A percentile compares a stretch with the other conserved stretches of the same genome.
Conservation (phyloP, 2,797 vertebrate genomes). For the Labeo calbasu region DNA sequence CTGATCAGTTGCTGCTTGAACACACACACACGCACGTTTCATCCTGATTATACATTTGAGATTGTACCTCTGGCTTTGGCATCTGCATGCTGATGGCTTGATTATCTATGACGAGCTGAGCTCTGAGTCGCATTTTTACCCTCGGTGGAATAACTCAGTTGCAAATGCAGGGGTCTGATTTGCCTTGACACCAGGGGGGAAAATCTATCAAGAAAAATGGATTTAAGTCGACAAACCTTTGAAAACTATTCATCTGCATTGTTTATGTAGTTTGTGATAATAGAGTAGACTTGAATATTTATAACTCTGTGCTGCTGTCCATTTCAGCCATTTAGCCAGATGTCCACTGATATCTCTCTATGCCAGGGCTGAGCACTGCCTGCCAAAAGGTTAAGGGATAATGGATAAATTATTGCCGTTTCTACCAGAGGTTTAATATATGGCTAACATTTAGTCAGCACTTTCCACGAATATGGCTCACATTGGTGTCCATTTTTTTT, state of each 20-base stretch:
- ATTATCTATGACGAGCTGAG: slow-evolving; percentile 57
- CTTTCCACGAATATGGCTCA: slow-evolving; percentile 9
- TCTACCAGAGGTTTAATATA: slow-evolving; percentile 18
- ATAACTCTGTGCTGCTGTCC: slow-evolving; percentile 32
- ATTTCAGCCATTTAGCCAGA: slow-evolving; percentile 31
- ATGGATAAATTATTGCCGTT: slow-evolving; percentile 25
- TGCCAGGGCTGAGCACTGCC: slow-evolving; percentile 20
- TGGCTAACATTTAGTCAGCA: background rate
- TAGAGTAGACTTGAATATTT: slow-evolving; percentile 40
- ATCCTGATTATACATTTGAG: slow-evolving; percentile 59
- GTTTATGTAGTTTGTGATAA: slow-evolving; percentile 38
- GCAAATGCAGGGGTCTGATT: slow-evolving; percentile 40
- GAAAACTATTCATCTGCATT: slow-evolving; percentile 27
- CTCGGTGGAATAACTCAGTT: slow-evolving; percentile 38
- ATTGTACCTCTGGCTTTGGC: slow-evolving; percentile 56
- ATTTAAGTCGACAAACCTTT: slow-evolving; percentile 44
- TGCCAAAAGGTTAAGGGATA: slow-evolving; percentile 33
- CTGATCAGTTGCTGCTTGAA: slow-evolving; percentile 25
- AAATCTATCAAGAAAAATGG: slow-evolving; percentile 28
- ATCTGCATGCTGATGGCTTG: slow-evolving; percentile 62
- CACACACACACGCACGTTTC: slow-evolving; percentile 16
- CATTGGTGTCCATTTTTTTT: background rate
- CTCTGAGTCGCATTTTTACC: slow-evolving; percentile 56
- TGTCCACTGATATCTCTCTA: slow-evolving; percentile 34
- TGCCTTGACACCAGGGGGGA: slow-evolving; percentile 21